Conservation (phyloP, 2,113 vertebrate species). For the Hepsetus odoe region DNA sequence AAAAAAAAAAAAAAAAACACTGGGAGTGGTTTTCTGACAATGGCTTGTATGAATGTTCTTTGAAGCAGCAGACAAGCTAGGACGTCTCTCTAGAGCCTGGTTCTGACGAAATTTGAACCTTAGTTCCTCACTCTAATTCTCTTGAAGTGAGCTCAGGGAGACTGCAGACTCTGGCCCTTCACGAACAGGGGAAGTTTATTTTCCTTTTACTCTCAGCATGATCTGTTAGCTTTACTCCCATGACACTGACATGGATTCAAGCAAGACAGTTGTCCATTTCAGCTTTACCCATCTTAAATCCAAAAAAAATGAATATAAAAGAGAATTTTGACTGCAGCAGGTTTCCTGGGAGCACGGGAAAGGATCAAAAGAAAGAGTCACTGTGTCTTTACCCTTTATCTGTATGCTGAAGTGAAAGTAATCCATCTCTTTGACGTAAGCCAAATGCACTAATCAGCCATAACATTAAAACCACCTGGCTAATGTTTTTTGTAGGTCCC, state of each 20-base stretch:
- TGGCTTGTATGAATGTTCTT: background rate
- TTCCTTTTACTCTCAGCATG: conserved; percentile 34
- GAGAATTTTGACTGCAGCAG: background rate
- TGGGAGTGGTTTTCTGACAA: background rate
- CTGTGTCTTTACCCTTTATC: background rate
- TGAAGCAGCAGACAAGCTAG: conserved; percentile 29
- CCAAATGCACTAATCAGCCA: background rate
- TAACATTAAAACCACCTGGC: too few species aligned
- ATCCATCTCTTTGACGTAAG: background rate
- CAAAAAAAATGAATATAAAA: conserved; percentile 18
- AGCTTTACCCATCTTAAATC: background rate
- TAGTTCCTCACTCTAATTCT: conserved; percentile 17
- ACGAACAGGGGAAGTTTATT: conserved; percentile 30
- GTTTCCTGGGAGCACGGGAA: conserved; percentile 20
- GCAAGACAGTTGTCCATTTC: conserved; percentile 9
- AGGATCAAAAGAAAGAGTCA: background rate
- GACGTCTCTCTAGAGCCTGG: conserved; percentile 17
- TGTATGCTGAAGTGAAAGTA: background rate
- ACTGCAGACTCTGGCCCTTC: background rate
- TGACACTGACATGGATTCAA: conserved; percentile 19
- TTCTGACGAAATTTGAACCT: conserved; percentile 32
- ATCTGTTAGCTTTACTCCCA: conserved; percentile 22
- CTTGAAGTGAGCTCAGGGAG: conserved; percentile 15
- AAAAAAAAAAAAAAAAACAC: background rate
- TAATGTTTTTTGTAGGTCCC: too few species aligned